Percentiles rank a stretch among this genome's conserved stretches.
phyloP scores from a whole-genome alignment of 2,888 invertebrate genomes.

The Drosophila antonietae region DNA sequence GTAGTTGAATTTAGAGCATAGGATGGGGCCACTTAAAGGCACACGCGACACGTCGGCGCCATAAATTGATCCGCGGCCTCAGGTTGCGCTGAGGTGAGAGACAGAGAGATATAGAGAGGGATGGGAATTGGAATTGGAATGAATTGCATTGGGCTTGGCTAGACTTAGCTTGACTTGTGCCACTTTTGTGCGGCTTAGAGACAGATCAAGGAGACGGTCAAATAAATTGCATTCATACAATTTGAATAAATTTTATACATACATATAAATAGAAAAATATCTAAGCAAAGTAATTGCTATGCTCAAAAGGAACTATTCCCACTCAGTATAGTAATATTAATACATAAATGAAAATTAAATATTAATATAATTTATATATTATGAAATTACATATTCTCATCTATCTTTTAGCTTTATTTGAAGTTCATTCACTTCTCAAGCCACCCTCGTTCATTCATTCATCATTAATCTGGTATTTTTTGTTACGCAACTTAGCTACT shows the following conservation, averaged over 20 bases:
- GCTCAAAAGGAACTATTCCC: too few relatives aligned
- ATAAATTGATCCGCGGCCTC: slow-evolving; percentile 77
- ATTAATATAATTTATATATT: neutral
- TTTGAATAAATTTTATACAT: slow-evolving; percentile 11
- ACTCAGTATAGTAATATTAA: too few relatives aligned
- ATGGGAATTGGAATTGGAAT: slow-evolving; percentile 16
- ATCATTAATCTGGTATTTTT: neutral
- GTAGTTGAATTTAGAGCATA: slow-evolving; percentile 27
- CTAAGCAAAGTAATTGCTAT: too few relatives aligned
- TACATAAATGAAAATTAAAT: too few relatives aligned
- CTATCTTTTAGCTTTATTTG: neutral
- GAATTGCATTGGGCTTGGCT: slow-evolving; percentile 40
- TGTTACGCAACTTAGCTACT: neutral
- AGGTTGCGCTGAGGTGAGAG: slow-evolving; percentile 52
- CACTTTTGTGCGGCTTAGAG: slow-evolving; percentile 1
- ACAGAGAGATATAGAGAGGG: slow-evolving; percentile 1
- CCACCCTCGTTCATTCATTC: neutral
- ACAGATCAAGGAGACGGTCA: slow-evolving; percentile 3
- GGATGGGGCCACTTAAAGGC: slow-evolving; percentile 75
- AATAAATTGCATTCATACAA: slow-evolving; percentile 17
- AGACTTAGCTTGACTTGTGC: slow-evolving; percentile 16
- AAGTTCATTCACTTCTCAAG: neutral
- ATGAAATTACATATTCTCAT: neutral
- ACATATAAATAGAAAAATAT: too few relatives aligned
- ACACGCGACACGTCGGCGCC: slow-evolving; percentile 71